These are phyloP conservation scores for Caradrina kadenii DNA, from an alignment of 2,888 invertebrate genomes.

Conservation along the genomic window DNA sequence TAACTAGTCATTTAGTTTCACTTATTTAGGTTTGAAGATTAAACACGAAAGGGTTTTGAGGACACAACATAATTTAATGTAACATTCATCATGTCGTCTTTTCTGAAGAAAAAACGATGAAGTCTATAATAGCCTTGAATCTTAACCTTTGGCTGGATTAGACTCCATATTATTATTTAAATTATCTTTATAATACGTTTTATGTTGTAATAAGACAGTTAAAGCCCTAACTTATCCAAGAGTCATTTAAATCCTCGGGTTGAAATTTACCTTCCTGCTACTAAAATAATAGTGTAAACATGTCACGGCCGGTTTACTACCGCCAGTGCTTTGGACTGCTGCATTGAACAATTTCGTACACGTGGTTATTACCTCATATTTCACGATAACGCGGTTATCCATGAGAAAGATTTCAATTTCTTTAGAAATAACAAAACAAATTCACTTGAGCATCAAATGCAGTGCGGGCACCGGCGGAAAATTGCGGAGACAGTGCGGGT, in stretches of 20 bases:
- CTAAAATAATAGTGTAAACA: conserved; percentile 36
- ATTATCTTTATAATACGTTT: background rate
- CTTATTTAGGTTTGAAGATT: background rate
- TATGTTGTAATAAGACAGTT: no score
- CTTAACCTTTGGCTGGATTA: background rate
- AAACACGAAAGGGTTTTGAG: conserved; percentile 3
- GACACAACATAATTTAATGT: background rate
- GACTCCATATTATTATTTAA: background rate
- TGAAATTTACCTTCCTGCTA: conserved; percentile 21
- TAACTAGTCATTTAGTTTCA: background rate
- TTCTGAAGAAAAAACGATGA: background rate
- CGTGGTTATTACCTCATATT: conserved; percentile 62
- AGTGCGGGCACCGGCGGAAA: conserved; percentile 83
- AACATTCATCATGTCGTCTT: background rate
- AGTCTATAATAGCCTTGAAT: background rate
- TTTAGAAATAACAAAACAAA: conserved; percentile 79
- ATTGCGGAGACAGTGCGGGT: conserved; percentile 80
- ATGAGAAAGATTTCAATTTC: conserved; percentile 78
- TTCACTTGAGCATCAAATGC: conserved; percentile 83
- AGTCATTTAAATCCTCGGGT: background rate
- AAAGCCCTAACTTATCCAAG: background rate
- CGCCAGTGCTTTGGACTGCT: conserved; percentile 45
- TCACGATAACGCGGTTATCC: conserved; percentile 67
- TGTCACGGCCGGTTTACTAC: conserved; percentile 52
- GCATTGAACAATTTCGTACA: conserved; percentile 56